These are phyloP conservation scores for Pectinophora gossypiella DNA, from an alignment of 1,140 invertebrate genomes.

Conservation along the genomic window DNA sequence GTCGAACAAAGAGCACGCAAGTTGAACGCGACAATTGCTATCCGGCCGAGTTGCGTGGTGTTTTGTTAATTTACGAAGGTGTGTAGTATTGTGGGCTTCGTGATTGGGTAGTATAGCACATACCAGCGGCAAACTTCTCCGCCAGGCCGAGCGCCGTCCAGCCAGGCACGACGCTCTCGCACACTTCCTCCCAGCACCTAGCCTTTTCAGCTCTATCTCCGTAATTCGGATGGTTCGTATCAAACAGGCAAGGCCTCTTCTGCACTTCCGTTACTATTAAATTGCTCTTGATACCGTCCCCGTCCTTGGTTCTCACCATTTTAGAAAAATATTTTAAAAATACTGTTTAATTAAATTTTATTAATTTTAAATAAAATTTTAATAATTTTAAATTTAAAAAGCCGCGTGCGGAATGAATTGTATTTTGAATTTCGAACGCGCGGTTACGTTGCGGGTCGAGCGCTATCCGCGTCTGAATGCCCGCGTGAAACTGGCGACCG, in stretches of 20 bases:
- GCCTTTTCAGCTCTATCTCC: constrained; percentile 59
- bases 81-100: constrained; percentile 10
- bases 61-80: constrained; percentile 24
- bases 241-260: constrained; percentile 55
- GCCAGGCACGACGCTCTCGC: constrained; percentile 52
- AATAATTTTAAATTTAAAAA: constrained; percentile 23
- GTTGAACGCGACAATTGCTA: constrained; percentile 45
- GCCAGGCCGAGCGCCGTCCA: constrained; percentile 42
- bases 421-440: constrained; percentile 21
- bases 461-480: constrained; percentile 38
- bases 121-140: constrained; percentile 60
- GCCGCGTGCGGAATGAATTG: constrained; percentile 10
- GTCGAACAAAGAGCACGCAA: constrained; percentile 62
- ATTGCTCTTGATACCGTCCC: constrained; percentile 55
- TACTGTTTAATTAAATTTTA: neutral
- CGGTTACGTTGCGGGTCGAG: constrained; percentile 18
- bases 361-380: constrained; percentile 17
- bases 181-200: constrained; percentile 61
- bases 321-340: constrained; percentile 4
- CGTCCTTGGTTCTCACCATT: constrained; percentile 58
- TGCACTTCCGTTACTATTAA: constrained; percentile 56
- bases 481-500: constrained; percentile 63
- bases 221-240: constrained; percentile 58
- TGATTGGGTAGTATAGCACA: constrained; percentile 20
- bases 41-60: constrained; percentile 34